These are phyloP conservation scores for Pangasius mekongensis DNA, from an alignment of 2,797 vertebrate species.

Conservation along the genomic window DNA sequence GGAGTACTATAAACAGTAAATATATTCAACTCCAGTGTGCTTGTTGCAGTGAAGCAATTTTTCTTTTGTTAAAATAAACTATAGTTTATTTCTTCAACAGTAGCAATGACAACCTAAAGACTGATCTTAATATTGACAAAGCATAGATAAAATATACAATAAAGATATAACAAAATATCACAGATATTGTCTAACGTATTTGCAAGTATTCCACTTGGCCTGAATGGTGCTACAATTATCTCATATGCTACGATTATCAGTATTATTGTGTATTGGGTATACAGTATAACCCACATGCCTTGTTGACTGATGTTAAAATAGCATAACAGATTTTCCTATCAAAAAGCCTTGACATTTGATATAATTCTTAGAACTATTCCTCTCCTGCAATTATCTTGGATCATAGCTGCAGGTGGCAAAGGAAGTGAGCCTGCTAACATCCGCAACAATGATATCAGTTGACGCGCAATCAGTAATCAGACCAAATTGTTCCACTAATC, in stretches of 20 bases:
- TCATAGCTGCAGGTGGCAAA: slow-evolving; percentile 78
- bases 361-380: slow-evolving; percentile 63
- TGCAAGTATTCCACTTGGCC: background rate
- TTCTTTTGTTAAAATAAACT: background rate
- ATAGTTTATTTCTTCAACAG: background rate
- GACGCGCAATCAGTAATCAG: slow-evolving; percentile 83
- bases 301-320: slow-evolving; percentile 42
- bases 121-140: background rate
- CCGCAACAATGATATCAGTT: slow-evolving; percentile 78
- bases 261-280: background rate
- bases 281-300: slow-evolving; percentile 25
- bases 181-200: background rate
- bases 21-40: background rate
- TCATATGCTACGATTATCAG: background rate
- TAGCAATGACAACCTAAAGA: background rate
- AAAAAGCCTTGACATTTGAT: slow-evolving; percentile 58
- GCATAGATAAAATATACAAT: background rate
- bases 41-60: background rate
- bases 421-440: slow-evolving; percentile 73
- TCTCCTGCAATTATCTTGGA: slow-evolving; percentile 66
- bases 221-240: background rate
- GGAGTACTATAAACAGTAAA: background rate
- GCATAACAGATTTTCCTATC: slow-evolving; percentile 31
- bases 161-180: background rate
- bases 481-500: slow-evolving; percentile 79